These are phyloP conservation scores for Achroia grisella DNA, from an alignment of 1,140 invertebrate species.

Conservation along the genomic window DNA sequence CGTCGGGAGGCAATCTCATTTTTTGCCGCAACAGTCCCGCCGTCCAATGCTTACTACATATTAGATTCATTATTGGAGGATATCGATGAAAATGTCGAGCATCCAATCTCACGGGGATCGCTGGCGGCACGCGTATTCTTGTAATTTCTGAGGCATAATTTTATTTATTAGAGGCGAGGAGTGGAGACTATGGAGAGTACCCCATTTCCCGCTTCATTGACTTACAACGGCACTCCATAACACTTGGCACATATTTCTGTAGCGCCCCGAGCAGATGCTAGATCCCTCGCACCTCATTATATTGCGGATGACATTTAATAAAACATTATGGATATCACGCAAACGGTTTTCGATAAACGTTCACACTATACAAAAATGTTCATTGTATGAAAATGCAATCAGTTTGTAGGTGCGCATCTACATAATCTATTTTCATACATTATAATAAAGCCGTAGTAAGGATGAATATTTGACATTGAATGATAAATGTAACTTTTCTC, in stretches of 20 bases:
- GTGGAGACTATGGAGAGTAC: constrained; percentile 63
- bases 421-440: too few species aligned
- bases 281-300: constrained; percentile 70
- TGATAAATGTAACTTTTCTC: too few species aligned
- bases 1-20: not conserved
- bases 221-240: constrained; percentile 72
- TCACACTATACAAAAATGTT: not conserved
- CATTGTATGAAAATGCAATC: not conserved
- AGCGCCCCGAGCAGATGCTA: constrained; percentile 59
- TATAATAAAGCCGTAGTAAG: too few species aligned
- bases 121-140: constrained; percentile 60
- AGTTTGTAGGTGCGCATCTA: too few species aligned
- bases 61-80: constrained; percentile 21
- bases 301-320: constrained; percentile 72
- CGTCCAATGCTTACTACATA: constrained; percentile 17
- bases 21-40: not conserved
- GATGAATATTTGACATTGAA: too few species aligned
- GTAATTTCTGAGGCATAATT: constrained; percentile 73
- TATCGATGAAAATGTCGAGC: constrained; percentile 51
- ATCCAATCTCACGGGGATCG: constrained; percentile 64
- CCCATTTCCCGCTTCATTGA: constrained; percentile 72
- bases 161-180: constrained; percentile 69
- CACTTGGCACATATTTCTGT: constrained; percentile 73
- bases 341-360: constrained; percentile 59
- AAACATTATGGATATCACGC: constrained; percentile 64